phyloP scores from a whole-genome alignment of 2,888 invertebrate genomes.

The Plagodis pulveraria region DNA sequence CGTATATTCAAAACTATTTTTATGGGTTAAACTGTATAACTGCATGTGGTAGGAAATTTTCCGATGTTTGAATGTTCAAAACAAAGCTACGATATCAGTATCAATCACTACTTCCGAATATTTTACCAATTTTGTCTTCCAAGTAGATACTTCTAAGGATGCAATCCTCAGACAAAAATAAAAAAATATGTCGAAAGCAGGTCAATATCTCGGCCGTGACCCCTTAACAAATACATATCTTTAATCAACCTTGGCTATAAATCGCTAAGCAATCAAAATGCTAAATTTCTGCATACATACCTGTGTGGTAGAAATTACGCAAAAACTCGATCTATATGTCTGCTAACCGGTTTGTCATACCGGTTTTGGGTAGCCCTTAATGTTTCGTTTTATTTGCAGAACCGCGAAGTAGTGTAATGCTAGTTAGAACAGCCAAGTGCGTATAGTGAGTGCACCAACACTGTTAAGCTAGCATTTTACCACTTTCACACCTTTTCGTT shows the following conservation, averaged over 20 bases:
- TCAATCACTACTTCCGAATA: no score
- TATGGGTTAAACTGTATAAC: no score
- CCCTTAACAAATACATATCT: constrained; percentile 20
- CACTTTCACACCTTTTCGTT: no score
- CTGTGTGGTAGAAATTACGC: constrained; percentile 21
- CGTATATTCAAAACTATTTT: no score
- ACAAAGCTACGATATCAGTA: no score
- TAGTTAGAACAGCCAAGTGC: no score
- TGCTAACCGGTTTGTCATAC: constrained; percentile 22
- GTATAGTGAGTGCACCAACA: no score
- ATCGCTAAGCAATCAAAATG: constrained; percentile 34
- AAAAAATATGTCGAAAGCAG: not conserved
- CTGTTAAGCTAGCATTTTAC: no score
- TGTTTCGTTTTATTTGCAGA: not conserved
- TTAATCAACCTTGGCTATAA: constrained; percentile 31
- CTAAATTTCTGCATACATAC: constrained; percentile 34
- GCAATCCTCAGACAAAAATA: not conserved
- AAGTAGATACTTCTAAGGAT: no score
- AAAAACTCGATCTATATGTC: constrained; percentile 20
- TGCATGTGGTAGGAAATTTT: no score
- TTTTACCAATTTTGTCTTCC: no score
- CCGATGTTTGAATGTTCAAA: no score
- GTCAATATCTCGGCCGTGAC: constrained; percentile 25
- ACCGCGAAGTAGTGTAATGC: not conserved
- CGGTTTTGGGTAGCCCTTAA: constrained; percentile 22